Evolutionary conservation across 2,113 vertebrate genomes (phyloP), one percentile per base, ranked within the genome.

Genomic region (Uropsilus gracilis): DNA sequence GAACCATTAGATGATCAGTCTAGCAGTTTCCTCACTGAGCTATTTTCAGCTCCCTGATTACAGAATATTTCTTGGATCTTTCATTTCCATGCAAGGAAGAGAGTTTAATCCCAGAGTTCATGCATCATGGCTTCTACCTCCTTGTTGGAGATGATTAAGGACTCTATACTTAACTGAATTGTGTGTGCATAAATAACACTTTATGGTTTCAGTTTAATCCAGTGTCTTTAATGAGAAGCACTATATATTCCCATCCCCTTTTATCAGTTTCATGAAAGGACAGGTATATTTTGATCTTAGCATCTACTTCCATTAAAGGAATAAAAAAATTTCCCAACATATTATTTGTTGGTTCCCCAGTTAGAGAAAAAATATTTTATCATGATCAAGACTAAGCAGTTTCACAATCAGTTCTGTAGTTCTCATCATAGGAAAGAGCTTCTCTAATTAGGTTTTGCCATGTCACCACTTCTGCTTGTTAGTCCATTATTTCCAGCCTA

Each of bases 401-500:
- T 96, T 94, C 32, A 48, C 91, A 96, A 94, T 84, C 57, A 94
- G 26, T 80, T 59, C 91, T 91, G 82, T 64, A 46, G 8, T 77
- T 75, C 18, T 68, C 50, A 30, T 37, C 50, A 48, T 37, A 48
- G 73, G 73, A 94, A 89, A 66, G 53, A 91, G 71, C 37, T 44
- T 30, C 82, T 86, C 59, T 93, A 95, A 95, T 95, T 76, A 71
- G n/a, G 46, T 37, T 93, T 96, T 96, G 30, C 76, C 84, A 55
- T 91, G 87, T 85, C 77, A 83, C 30, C 72, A 37, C 28, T 92
- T 91, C 94, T 96, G 66, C 94, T 86, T 93, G 78, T 89, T 84
- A 86, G 81, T 93, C 72, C 71, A 59, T 95, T 97, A 96, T 98
- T 98, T 98, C 93, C 72, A 92, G 87, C 71, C 20, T 69, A 86